phyloP scores from a whole-genome alignment of 1,140 invertebrate genomes.

The Sycobia sp. region DNA sequence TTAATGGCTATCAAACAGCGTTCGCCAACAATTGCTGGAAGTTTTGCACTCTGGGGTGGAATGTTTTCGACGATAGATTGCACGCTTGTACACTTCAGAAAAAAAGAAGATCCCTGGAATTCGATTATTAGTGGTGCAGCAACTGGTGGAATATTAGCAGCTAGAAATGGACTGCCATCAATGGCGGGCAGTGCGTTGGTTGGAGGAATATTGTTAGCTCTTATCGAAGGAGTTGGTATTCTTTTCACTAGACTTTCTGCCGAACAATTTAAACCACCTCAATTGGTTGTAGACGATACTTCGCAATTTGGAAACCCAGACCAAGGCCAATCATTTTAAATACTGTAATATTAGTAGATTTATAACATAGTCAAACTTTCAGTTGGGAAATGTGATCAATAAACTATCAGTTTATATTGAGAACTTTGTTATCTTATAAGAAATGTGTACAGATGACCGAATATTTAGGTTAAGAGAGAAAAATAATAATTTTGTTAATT shows the following conservation, averaged over 20 bases:
- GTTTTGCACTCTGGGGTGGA: conserved; percentile 93
- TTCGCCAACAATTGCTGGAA: conserved; percentile 91
- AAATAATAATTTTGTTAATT: conserved; percentile 42
- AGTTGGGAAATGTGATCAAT: conserved; percentile 24
- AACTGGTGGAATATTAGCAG: conserved; percentile 93
- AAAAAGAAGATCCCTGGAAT: conserved; percentile 99
- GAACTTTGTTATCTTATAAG: conserved; percentile 16
- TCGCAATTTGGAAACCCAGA: conserved; percentile 63
- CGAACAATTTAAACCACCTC: conserved; percentile 86
- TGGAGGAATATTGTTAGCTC: conserved; percentile 89
- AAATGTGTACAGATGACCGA: conserved; percentile 44
- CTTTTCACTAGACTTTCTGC: conserved; percentile 87
- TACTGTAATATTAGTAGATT: conserved; percentile 22
- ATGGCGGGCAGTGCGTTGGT: conserved; percentile 96
- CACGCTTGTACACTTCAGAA: conserved; percentile 87
- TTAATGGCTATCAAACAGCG: conserved; percentile 84
- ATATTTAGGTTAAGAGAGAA: conserved; percentile 38
- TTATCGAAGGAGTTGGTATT: conserved; percentile 97
- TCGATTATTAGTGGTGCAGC: conserved; percentile 95
- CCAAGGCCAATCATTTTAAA: conserved; percentile 47
- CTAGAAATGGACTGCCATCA: conserved; percentile 89
- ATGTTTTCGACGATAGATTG: conserved; percentile 98
- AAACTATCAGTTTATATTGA: background rate
- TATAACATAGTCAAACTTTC: too few species aligned
- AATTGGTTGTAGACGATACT: conserved; percentile 72